Percentiles rank a stretch among this genome's conserved stretches.
Conservation (phyloP, 2,888 invertebrate genomes). For the Hypena proboscidalis region DNA sequence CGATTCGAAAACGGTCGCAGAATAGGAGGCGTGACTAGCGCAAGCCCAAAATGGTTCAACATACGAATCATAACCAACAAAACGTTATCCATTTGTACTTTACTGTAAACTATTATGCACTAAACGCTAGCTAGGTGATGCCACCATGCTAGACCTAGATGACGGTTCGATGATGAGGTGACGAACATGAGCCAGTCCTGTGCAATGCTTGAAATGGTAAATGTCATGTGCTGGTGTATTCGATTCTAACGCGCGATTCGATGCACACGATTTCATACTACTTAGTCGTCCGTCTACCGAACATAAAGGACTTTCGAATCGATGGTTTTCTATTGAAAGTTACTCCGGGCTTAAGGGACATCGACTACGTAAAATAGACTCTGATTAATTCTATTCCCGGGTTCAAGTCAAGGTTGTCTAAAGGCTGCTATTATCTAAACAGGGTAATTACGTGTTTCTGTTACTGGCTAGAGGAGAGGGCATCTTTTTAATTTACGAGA, state of each 20-base stretch:
- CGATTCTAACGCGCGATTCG: conserved; percentile 42
- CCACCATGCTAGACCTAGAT: conserved; percentile 81
- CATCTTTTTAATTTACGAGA: conserved; percentile 13
- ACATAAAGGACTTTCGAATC: conserved; percentile 30
- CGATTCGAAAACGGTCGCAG: conserved; percentile 70
- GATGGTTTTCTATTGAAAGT: conserved; percentile 39
- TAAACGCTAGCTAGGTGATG: conserved; percentile 78
- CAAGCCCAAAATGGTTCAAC: conserved; percentile 61
- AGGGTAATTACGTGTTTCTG: conserved; percentile 28
- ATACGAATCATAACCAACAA: conserved; percentile 56
- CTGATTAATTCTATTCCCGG: conserved; percentile 34
- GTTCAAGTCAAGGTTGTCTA: conserved; percentile 46
- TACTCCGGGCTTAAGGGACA: conserved; percentile 28
- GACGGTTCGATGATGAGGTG: conserved; percentile 73
- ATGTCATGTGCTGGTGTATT: conserved; percentile 77
- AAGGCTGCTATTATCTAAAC: conserved; percentile 45
- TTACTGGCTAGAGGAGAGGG: conserved; percentile 15
- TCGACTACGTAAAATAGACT: conserved; percentile 31
- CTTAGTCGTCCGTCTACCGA: conserved; percentile 28
- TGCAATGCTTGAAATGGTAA: conserved; percentile 81
- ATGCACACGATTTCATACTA: conserved; percentile 32
- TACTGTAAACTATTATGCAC: conserved; percentile 67
- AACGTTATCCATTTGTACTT: conserved; percentile 41
- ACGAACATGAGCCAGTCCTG: conserved; percentile 76
- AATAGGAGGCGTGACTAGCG: conserved; percentile 71